phyloP scores from a whole-genome alignment of 2,113 vertebrate species.

The Copsychus sechellarum region DNA sequence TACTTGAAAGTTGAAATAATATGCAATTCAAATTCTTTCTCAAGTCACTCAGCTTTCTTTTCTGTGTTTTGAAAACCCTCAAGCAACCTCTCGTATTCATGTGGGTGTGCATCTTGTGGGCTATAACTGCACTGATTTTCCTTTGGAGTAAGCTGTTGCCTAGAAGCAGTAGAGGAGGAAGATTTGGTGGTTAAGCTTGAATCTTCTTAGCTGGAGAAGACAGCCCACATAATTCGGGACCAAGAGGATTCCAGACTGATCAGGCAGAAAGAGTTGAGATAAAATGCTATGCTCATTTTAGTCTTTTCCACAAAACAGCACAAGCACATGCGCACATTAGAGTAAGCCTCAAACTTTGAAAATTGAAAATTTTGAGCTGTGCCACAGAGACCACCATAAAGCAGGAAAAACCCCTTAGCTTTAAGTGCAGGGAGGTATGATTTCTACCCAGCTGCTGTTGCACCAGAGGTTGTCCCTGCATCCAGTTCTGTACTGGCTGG shows the following conservation, averaged over 20 bases:
- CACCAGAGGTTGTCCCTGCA: not conserved
- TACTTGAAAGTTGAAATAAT: not conserved
- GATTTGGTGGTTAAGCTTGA: not conserved
- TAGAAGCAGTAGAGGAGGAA: conserved; percentile 9
- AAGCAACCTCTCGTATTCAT: not conserved
- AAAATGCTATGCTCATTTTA: not conserved
- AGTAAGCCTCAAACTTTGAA: not conserved
- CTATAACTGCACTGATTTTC: not conserved
- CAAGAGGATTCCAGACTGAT: not conserved
- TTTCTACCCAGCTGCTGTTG: not conserved
- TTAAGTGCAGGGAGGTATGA: not conserved
- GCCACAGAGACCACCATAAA: not conserved
- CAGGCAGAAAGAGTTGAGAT: not conserved
- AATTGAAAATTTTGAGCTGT: not conserved
- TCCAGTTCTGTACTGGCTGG: not conserved
- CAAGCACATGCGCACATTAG: not conserved
- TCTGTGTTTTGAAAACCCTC: not conserved
- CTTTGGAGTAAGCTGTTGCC: not conserved
- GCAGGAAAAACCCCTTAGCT: not conserved
- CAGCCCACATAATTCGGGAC: not conserved
- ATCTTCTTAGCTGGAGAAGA: not conserved
- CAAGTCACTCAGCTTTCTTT: not conserved
- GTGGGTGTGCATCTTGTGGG: not conserved
- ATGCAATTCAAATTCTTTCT: not conserved
- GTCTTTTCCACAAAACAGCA: not conserved